Conservation (phyloP, 2,113 vertebrate species). For the Mesocricetus auratus region DNA sequence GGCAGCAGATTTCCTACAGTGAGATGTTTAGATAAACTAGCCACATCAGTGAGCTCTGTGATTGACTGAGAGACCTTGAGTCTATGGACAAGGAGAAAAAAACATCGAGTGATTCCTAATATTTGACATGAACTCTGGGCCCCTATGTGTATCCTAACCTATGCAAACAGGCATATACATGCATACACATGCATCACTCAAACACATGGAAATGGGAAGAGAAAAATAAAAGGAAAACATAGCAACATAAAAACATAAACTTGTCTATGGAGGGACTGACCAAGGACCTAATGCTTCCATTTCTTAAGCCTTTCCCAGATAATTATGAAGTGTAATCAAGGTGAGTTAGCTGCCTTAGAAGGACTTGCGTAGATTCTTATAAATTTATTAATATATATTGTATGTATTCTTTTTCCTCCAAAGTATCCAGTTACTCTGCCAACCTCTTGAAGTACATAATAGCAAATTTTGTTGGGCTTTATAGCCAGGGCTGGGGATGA, state of each 20-base stretch:
- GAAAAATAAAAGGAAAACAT: not conserved
- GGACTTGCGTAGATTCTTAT: slow-evolving; percentile 16
- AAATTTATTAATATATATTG: slow-evolving; percentile 20
- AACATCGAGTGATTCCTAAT: not conserved
- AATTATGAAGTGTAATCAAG: not conserved
- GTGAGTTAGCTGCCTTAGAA: not conserved
- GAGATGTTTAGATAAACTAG: not conserved
- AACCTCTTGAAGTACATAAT: slow-evolving; percentile 52
- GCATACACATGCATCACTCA: not conserved
- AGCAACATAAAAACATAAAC: not conserved
- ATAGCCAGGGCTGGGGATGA: not conserved
- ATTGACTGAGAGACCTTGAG: not conserved
- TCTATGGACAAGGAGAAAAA: not conserved
- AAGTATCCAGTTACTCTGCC: slow-evolving; percentile 52
- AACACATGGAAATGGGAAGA: not conserved
- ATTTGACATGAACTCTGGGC: not conserved
- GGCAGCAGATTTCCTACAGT: not conserved
- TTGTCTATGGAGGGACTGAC: not conserved
- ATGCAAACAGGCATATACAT: not conserved
- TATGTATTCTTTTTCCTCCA: slow-evolving; percentile 21
- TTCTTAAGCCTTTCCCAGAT: slow-evolving; percentile 12
- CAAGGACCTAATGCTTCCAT: not conserved
- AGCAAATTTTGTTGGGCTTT: slow-evolving; percentile 62
- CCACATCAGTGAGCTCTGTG: not conserved
- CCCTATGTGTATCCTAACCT: not conserved